Conservation (phyloP, 30 jellyfish, hydroid and myxozoan genomes). For the Turritopsis dohrnii region DNA sequence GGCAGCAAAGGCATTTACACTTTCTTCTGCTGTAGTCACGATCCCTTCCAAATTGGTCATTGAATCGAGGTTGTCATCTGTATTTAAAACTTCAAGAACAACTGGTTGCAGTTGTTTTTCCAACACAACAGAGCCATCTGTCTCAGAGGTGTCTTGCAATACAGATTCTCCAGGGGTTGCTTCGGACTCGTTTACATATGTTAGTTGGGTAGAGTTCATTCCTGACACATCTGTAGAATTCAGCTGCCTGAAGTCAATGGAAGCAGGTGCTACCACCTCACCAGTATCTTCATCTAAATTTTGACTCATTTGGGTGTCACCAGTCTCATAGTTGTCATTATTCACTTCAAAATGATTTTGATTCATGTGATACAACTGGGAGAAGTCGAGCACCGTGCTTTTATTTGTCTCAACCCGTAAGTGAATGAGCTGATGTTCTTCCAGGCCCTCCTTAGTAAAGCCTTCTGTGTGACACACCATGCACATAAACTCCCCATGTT, state of each 20-base stretch:
- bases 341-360: background rate
- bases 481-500: slow-evolving; percentile 1
- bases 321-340: background rate
- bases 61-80: background rate
- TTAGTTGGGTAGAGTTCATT: background rate
- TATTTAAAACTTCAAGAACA: background rate
- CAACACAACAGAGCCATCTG: background rate
- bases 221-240: background rate
- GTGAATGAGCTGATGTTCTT: slow-evolving; percentile 4
- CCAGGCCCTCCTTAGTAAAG: background rate
- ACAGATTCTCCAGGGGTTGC: background rate
- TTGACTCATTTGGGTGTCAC: background rate
- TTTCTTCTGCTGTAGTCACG: background rate
- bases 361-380: background rate
- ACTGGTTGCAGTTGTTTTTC: background rate
- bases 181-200: background rate
- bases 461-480: background rate
- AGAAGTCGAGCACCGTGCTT: slow-evolving; percentile 2
- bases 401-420: background rate
- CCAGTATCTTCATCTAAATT: background rate
- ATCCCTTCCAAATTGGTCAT: background rate
- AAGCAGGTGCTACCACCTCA: background rate
- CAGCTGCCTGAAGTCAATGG: background rate
- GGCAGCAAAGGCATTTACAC: background rate
- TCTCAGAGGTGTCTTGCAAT: background rate